Conservation (phyloP, 2,113 vertebrate genomes). For the Indicator indicator region DNA sequence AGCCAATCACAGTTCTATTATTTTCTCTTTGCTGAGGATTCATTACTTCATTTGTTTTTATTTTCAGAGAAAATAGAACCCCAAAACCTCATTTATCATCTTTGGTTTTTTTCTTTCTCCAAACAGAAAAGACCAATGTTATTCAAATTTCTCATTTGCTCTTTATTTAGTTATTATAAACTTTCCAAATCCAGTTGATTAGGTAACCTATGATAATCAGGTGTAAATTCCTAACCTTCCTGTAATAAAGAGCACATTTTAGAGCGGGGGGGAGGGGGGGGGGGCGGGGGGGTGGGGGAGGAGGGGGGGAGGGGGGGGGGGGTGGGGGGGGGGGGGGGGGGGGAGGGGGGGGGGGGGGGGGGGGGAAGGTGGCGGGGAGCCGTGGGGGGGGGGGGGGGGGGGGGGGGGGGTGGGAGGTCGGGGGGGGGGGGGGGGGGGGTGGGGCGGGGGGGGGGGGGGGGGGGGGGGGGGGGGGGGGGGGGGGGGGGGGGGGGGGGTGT, state of each 20-base stretch:
- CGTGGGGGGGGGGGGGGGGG: too few species aligned
- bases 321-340: too few species aligned
- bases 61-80: neutral
- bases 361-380: too few species aligned
- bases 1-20: neutral
- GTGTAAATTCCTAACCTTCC: neutral
- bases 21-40: neutral
- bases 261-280: too few species aligned
- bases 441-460: too few species aligned
- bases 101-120: neutral
- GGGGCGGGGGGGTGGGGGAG: too few species aligned
- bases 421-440: too few species aligned
- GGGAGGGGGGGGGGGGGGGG: too few species aligned
- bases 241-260: neutral
- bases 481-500: too few species aligned
- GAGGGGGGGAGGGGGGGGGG: too few species aligned
- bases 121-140: neutral
- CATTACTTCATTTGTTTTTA: neutral
- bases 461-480: too few species aligned
- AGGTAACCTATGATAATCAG: neutral
- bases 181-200: neutral
- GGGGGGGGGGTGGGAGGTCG: too few species aligned
- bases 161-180: neutral
- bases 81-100: accelerated
- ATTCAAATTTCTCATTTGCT: neutral